Conservation (phyloP, 2,113 vertebrate genomes). For the Clarias macrocephalus region DNA sequence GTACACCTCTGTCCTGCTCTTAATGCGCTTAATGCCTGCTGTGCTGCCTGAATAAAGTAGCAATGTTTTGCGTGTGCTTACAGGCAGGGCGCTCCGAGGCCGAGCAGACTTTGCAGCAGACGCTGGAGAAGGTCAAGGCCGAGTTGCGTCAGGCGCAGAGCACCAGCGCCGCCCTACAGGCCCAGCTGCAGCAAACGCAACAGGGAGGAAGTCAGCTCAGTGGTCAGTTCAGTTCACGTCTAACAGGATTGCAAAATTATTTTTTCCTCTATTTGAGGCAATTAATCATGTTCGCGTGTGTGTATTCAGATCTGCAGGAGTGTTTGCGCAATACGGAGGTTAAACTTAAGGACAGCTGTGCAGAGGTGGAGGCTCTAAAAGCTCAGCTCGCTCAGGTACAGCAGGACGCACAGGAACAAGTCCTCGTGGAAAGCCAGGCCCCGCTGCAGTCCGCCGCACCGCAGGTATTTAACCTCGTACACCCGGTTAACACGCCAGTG, state of each 20-base stretch:
- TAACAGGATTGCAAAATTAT: not conserved
- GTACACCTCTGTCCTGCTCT: not conserved
- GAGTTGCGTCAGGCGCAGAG: conserved; percentile 74
- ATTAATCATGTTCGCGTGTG: not conserved
- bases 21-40: not conserved
- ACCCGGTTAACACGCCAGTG: not conserved
- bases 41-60: not conserved
- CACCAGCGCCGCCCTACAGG: conserved; percentile 69
- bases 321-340: conserved; percentile 69
- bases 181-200: conserved; percentile 72
- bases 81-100: conserved; percentile 74
- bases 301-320: conserved; percentile 72
- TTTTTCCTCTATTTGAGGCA: too few relatives aligned
- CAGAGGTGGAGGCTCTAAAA: conserved; percentile 72
- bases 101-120: conserved; percentile 75
- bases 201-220: conserved; percentile 71
- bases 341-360: conserved; percentile 69
- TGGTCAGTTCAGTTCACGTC: conserved; percentile 63
- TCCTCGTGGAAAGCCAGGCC: conserved; percentile 8
- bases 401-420: conserved; percentile 62
- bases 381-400: conserved; percentile 68
- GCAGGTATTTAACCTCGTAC: conserved; percentile 17
- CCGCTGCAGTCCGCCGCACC: conserved; percentile 6
- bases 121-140: conserved; percentile 73
- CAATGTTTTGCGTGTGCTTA: not conserved